These are phyloP conservation scores for Cataglyphis livida DNA, from an alignment of 2,888 invertebrate species.

Conservation along the genomic window DNA sequence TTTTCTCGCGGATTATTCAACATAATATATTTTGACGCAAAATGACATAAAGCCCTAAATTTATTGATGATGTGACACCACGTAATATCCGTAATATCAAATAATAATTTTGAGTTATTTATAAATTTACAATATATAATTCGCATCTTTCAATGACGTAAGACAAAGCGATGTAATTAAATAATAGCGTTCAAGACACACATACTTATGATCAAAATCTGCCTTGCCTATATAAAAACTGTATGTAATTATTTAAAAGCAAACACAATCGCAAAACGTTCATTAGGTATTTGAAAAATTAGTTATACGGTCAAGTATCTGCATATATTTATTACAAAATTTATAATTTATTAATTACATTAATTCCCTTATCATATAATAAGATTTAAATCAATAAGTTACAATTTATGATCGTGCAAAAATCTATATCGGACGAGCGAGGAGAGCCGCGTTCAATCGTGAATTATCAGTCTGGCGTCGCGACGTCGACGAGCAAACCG, in stretches of 20 bases:
- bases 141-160: not conserved
- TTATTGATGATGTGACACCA: not conserved
- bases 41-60: slow-evolving; percentile 2
- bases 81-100: not conserved
- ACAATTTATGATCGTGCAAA: not conserved
- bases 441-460: not conserved
- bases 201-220: not conserved
- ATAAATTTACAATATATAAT: not conserved
- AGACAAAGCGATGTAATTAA: not conserved
- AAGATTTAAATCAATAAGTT: not conserved
- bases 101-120: slow-evolving; percentile 12
- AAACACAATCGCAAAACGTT: not conserved
- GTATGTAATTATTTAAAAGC: not conserved
- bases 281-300: not conserved
- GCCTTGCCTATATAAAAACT: not conserved
- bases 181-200: not conserved
- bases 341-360: not conserved
- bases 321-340: not conserved
- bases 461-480: slow-evolving; percentile 10
- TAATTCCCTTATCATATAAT: not conserved
- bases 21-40: slow-evolving; percentile 34
- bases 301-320: not conserved
- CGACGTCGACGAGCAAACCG: slow-evolving; percentile 71
- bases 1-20: slow-evolving; percentile 34
- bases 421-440: not conserved